Base-by-base conservation (phyloP, 2,113 vertebrate genomes). In the Urocolius indicus region DNA sequence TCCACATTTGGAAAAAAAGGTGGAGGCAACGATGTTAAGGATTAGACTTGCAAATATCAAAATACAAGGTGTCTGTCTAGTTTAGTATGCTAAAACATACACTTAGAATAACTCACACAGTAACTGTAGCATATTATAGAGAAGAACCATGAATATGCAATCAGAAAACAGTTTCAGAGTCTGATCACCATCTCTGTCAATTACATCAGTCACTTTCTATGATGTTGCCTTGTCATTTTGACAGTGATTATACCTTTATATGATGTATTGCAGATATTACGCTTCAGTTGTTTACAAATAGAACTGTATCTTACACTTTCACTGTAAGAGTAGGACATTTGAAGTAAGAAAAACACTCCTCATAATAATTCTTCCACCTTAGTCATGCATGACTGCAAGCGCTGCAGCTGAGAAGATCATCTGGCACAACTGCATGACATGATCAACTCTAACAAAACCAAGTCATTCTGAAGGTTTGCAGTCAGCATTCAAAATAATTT, bases 61-160 rank as follows among this genome's bases (percentile, higher is more conserved):
- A 97, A 85, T 97, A 95, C 57, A 93, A 97, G 79, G 85, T 97
- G 96, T 97, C 97, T 97, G 93, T 90, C 91, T 95, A 95, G 93
- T 96, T n/a, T n/a, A n/a, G n/a, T 75, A 93, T 95, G 86, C 93
- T 98, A 96, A 97, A 97, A 96, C 89, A 97, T 95, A 92, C 51
- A 9, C 94, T 97, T 96, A 96, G 95, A 98, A 95, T 94, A 97
- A 92, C 94, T 98, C 95, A 95, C 88, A 87, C 52, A 93, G 92
- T 93, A 96, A 96, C 97, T 97, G 81, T 77, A 94, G 94, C 78
- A 80, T 94, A 96, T 96, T 97, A 95, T 81, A 96, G 84, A 94
- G 74, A 95, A n/a, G 55, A 96, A 94, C 98, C 95, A 98, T 98
- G 98, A 98, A 98, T 97, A 98, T 98, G 97, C 97, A 97, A 97